Percentiles rank a stretch among this genome's conserved stretches.
Conservation (phyloP, 2,797 vertebrate species). For the Strix occidentalis region DNA sequence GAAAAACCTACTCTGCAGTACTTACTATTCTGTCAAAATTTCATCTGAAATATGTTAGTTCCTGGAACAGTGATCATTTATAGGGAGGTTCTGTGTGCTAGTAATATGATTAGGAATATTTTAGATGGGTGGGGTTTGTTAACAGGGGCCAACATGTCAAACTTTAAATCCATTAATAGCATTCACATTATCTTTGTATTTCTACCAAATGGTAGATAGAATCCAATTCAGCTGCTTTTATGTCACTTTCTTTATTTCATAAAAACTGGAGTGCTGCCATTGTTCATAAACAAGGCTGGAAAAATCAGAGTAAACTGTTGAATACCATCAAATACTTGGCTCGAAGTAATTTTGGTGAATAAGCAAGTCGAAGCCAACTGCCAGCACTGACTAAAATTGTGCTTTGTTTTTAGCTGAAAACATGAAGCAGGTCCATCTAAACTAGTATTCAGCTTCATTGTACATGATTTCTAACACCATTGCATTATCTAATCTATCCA, state of each 20-base stretch:
- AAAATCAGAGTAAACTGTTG: background rate
- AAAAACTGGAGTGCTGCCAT: slow-evolving; percentile 39
- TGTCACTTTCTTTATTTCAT: slow-evolving; percentile 43
- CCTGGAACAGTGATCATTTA: background rate
- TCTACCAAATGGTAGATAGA: slow-evolving; percentile 46
- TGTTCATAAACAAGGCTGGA: slow-evolving; percentile 3
- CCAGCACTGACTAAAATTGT: background rate
- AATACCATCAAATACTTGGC: background rate
- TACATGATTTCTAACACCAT: background rate
- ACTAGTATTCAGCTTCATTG: background rate
- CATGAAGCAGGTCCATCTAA: background rate
- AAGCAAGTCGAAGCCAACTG: background rate
- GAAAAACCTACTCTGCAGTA: background rate
- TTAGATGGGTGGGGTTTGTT: background rate
- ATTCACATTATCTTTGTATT: slow-evolving; percentile 8
- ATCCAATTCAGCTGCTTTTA: slow-evolving; percentile 41
- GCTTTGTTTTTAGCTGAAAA: background rate
- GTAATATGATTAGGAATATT: background rate
- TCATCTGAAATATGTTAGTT: background rate
- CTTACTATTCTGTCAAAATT: background rate
- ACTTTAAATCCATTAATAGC: slow-evolving; percentile 8
- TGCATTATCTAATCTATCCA: background rate
- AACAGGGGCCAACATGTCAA: background rate
- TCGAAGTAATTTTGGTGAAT: background rate
- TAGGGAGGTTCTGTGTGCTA: background rate